These are phyloP conservation scores for Drosophila sproati DNA, from an alignment of 1,140 invertebrate genomes.

Conservation along the genomic window DNA sequence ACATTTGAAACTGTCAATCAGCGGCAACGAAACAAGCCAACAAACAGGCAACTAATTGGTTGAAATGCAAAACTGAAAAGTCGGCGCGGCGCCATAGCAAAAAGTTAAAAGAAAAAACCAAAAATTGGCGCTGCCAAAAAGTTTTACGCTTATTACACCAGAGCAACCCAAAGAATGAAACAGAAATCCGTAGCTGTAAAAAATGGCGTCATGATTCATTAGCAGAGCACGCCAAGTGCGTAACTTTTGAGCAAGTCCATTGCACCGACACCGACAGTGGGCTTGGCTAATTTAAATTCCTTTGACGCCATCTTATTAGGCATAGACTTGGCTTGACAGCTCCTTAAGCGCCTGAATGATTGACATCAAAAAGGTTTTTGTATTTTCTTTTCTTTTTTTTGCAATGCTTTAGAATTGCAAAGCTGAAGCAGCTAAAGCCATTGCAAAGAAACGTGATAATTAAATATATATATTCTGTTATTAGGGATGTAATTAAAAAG, in stretches of 20 bases:
- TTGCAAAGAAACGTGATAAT: conserved; percentile 19
- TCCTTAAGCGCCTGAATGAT: conserved; percentile 81
- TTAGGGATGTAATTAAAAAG: conserved; percentile 65
- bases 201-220: conserved; percentile 76
- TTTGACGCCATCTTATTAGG: conserved; percentile 71
- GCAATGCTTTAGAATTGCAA: conserved; percentile 35
- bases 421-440: conserved; percentile 30
- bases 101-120: conserved; percentile 50
- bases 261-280: conserved; percentile 53
- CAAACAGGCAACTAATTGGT: conserved; percentile 78
- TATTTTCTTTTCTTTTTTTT: background rate
- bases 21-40: conserved; percentile 48
- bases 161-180: conserved; percentile 28
- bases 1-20: conserved; percentile 77
- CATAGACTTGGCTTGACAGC: conserved; percentile 72
- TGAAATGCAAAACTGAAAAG: conserved; percentile 64
- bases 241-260: conserved; percentile 62
- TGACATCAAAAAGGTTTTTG: conserved; percentile 77
- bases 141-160: conserved; percentile 81
- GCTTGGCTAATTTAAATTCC: conserved; percentile 80
- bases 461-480: conserved; percentile 38
- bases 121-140: conserved; percentile 64
- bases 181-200: conserved; percentile 51
- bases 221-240: conserved; percentile 59
- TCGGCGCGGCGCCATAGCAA: conserved; percentile 19